A percentile compares a stretch with the other conserved stretches of the same genome.
Evolutionary conservation across 23 tunicate species (phyloP).

Genomic region (Aplidium turbinatum): DNA sequence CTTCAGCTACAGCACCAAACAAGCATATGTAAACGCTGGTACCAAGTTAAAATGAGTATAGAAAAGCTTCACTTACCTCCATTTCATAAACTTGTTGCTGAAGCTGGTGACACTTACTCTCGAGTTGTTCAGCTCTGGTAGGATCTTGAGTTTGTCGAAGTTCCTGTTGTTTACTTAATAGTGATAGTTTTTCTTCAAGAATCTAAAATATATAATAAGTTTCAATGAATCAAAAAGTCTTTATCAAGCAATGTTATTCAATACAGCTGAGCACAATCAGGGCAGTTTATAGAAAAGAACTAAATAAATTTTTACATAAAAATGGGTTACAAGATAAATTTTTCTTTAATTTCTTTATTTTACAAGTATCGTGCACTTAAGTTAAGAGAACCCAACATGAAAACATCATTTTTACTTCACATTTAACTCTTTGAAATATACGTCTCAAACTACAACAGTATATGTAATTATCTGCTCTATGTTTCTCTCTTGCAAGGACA

Average conservation of each 20-base stretch:
- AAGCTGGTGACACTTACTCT: constrained; percentile 63
- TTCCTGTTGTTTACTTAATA: constrained; percentile 24
- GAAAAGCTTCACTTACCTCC: constrained; percentile 64
- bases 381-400: no score
- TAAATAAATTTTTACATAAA: neutral
- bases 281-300: neutral
- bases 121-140: constrained; percentile 43
- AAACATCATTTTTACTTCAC: no score
- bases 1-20: no score
- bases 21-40: no score
- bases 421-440: no score
- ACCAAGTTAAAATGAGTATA: no score
- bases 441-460: no score
- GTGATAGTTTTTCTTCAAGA: constrained; percentile 63
- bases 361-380: neutral
- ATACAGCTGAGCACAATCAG: neutral
- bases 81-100: constrained; percentile 75
- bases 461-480: no score
- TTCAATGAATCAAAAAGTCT: neutral
- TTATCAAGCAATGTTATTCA: neutral
- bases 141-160: constrained; percentile 32
- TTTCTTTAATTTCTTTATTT: neutral
- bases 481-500: no score
- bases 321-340: neutral
- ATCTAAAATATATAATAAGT: constrained; percentile 23